Conservation (phyloP, 2,888 invertebrate genomes). For the Tridacna crocea region DNA sequence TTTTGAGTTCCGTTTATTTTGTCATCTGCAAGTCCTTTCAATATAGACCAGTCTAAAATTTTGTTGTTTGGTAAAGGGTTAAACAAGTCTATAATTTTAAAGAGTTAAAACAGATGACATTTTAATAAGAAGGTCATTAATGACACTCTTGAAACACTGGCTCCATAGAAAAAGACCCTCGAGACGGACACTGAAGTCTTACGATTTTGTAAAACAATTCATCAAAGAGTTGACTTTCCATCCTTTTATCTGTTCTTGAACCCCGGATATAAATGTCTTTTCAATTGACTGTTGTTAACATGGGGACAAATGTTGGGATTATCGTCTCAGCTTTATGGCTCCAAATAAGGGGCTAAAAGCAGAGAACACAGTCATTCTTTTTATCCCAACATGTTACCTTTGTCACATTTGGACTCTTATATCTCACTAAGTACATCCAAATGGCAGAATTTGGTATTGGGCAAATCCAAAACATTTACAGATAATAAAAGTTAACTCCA, state of each 20-base stretch:
- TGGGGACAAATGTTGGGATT: conserved; percentile 31
- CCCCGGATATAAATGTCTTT: conserved; percentile 40
- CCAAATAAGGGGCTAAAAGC: conserved; percentile 14
- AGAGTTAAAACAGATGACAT: background rate
- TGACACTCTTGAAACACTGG: background rate
- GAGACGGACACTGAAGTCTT: conserved; percentile 12
- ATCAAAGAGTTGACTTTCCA: conserved; percentile 15
- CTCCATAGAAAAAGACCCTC: background rate
- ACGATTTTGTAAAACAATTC: background rate
- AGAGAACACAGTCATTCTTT: conserved; percentile 10
- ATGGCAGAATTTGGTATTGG: too few relatives aligned
- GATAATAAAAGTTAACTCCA: too few relatives aligned
- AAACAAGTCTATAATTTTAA: background rate
- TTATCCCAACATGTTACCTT: conserved; percentile 11
- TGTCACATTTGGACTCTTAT: conserved; percentile 5
- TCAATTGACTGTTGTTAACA: conserved; percentile 30
- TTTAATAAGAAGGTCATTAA: background rate
- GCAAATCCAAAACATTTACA: too few relatives aligned
- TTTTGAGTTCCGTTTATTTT: too few relatives aligned
- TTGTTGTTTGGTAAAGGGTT: background rate
- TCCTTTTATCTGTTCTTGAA: conserved; percentile 8
- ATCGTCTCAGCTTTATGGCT: background rate
- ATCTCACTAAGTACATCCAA: background rate
- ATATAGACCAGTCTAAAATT: too few relatives aligned
- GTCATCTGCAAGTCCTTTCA: too few relatives aligned